Evolutionary conservation across 1,140 invertebrate genomes (phyloP), one percentile per base, ranked within the genome.

Genomic region (Onthophagus taurus): DNA sequence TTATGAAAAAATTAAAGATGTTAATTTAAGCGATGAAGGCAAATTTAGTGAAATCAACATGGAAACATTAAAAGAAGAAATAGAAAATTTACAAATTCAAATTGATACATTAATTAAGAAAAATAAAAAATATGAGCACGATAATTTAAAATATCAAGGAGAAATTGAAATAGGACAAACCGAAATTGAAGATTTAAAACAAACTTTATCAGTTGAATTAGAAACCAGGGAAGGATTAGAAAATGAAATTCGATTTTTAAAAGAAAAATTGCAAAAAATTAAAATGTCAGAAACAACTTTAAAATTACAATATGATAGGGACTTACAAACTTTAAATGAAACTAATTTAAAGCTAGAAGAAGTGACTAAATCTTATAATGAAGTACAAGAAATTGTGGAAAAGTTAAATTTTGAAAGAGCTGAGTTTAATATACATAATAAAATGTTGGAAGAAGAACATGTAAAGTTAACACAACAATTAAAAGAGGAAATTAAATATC

Each of bases 21-120:
- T 68, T 21, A 58, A 64, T 4, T 69, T 73, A 62, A 61, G 71
- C 37, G 57, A 46, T n/a, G 57, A 64, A 14, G 61, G 66, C 42
- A 64, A 65, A 47, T 52, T 68, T 4, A 58, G 63, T 8, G 60
- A 64, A 47, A 38, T 51, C 14, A 50, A 53, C 29, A 34, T 54
- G 16, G 60, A 66, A 43, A 47, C 42, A 6, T 44, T 63, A 42
- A 54, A 53, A 20, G 61, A 63, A 45, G 61, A 65, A 24, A 43
- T 38, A 1, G 47, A 49, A 20, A 49, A n/a, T 21, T 49, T 23
- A 66, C 63, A 31, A 42, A 56, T 58, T 41, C 59, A 64, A 53
- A 18, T 64, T 31, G 49, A 61, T 34, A 61, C 55, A 44, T 52
- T 62, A 33, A 59, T 57, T 39, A 58, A 61, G 53, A 49, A 49